Conservation (phyloP, 2,797 vertebrate species). For the Malurus leucopterus region DNA sequence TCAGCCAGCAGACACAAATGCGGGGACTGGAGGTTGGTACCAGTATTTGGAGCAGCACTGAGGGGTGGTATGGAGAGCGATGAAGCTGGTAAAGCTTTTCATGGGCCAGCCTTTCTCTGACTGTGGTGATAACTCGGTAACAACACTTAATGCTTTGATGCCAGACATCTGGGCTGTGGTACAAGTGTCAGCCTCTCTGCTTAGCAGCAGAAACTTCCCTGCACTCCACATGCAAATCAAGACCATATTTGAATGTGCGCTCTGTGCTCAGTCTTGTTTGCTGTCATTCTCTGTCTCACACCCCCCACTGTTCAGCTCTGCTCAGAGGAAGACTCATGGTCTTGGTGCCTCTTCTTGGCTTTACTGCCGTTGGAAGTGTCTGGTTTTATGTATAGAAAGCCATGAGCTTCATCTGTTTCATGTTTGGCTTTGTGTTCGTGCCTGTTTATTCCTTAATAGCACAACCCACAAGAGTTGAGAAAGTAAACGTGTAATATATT, state of each 20-base stretch:
- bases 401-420: background rate
- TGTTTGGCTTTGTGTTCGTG: constrained; percentile 11
- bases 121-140: background rate
- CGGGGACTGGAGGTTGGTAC: constrained; percentile 85
- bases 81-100: background rate
- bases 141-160: background rate
- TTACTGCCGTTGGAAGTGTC: background rate
- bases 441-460: background rate
- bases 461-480: background rate
- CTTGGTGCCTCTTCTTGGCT: background rate
- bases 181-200: background rate
- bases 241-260: background rate
- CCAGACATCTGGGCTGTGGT: background rate
- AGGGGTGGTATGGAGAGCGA: background rate
- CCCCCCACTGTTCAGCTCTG: background rate
- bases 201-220: background rate
- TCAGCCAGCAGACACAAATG: constrained; percentile 94
- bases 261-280: background rate
- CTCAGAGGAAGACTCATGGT: background rate
- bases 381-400: background rate
- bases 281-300: background rate
- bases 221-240: background rate
- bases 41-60: background rate
- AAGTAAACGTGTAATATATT: background rate
- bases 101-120: background rate